Base-by-base conservation (phyloP, 2,888 invertebrate species). In the Sturmia bella region DNA sequence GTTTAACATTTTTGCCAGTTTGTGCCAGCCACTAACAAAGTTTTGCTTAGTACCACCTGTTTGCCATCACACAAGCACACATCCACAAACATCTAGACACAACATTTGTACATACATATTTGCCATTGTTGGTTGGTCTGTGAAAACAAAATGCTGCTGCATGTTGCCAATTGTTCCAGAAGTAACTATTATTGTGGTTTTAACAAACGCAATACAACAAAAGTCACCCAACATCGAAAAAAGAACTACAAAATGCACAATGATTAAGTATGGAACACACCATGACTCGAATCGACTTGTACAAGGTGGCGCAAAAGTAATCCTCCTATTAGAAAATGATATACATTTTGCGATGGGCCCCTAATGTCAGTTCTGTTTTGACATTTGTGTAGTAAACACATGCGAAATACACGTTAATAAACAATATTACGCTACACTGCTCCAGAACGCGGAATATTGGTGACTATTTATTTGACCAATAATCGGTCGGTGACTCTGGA, bases 1-100 rank as follows among this genome's bases (percentile, higher is more conserved):
- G 89, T 89, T 89, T 88, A 89, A 89, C 89, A 89, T 89, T 89
- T 79, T 68, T 80, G 66, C 74, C 81, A 76, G 78, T 56, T 72
- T 80, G 74, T 82, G 66, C 78, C 83, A 76, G 78, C 70, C 82
- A 83, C 83, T 75, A 83, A 64, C 69, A 64, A 66, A 68, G 39
- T 45, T 73, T 59, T 79, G 66, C 52, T 74, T 64, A 57, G 54
- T 61, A 50, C 70, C 74, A 83, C 80, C 83, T 64, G 78, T 57
- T 80, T 83, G 75, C 43, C 17, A 21, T 21, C 59, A 56, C 37
- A 56, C 48, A 15, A 54, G 43, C 32, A 66, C 19, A 37, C 21
- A 13, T 13, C 15, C 9, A 39, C 24, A 21, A n/a, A 54, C 17
- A 19, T 13, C 27, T 27, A 4, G 27, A 15, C 13, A 56, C 43